Evolutionary conservation across 2,113 vertebrate genomes (phyloP).

Genomic region (Eleginops maclovinus): DNA sequence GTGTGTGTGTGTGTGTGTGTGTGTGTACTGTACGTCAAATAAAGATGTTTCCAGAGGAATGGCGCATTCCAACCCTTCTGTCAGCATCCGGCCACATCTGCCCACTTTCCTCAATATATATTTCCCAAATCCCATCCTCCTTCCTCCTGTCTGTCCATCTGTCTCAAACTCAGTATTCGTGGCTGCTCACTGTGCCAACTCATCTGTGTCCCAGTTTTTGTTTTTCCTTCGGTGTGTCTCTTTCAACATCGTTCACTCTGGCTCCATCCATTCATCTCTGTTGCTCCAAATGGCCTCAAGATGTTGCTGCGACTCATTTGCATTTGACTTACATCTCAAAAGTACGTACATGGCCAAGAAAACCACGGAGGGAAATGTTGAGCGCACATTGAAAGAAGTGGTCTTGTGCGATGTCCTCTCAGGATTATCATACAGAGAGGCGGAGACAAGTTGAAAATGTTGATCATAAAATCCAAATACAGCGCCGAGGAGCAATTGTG

Average conservation of each 20-base stretch:
- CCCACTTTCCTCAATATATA: conserved; percentile 51
- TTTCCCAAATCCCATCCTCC: conserved; percentile 32
- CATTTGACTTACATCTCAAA: conserved; percentile 60
- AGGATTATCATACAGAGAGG: not conserved
- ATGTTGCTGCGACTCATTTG: conserved; percentile 67
- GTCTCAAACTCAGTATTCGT: conserved; percentile 14
- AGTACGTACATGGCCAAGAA: conserved; percentile 38
- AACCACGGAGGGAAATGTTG: conserved; percentile 26
- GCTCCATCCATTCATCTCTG: conserved; percentile 38
- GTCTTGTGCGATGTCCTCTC: not conserved
- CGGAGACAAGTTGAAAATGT: not conserved
- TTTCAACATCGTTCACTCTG: conserved; percentile 36
- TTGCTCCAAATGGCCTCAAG: conserved; percentile 70
- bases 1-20: not conserved
- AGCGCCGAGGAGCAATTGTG: not conserved
- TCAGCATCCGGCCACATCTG: conserved; percentile 65
- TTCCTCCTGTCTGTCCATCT: conserved; percentile 18
- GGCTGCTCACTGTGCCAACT: conserved; percentile 33
- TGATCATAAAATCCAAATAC: not conserved
- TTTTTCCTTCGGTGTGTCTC: not conserved
- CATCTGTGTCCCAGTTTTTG: conserved; percentile 27
- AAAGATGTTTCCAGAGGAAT: conserved; percentile 55
- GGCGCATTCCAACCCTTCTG: conserved; percentile 55
- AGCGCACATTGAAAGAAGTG: conserved; percentile 9
- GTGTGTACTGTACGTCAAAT: conserved; percentile 36